Conservation (phyloP, 1,140 invertebrate genomes). For the Lepeophtheirus salmonis region DNA sequence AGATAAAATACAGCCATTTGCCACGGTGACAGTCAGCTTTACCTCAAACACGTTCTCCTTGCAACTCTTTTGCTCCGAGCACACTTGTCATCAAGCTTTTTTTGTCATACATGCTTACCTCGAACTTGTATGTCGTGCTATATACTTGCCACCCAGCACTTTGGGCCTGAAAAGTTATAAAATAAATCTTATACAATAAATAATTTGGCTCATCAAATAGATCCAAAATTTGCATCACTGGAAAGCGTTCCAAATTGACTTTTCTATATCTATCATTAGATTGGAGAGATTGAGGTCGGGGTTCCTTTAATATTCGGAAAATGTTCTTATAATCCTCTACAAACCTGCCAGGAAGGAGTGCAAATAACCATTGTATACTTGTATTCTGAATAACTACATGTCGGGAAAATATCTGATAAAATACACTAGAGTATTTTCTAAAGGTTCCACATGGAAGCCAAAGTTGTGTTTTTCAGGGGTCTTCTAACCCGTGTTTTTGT, state of each 20-base stretch:
- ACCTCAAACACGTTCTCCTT: too few species aligned
- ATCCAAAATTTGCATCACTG: not conserved
- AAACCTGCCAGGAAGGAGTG: not conserved
- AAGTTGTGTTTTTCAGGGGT: not conserved
- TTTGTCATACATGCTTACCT: too few species aligned
- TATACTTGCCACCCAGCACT: too few species aligned
- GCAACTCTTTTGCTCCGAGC: too few species aligned
- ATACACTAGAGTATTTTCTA: not conserved
- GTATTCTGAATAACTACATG: not conserved
- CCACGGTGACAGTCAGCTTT: too few species aligned
- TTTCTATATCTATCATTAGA: not conserved
- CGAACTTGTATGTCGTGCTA: too few species aligned
- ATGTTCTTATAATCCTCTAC: not conserved
- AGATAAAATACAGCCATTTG: too few species aligned
- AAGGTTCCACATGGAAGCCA: too few species aligned
- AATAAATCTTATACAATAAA: too few species aligned
- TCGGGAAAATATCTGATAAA: not conserved
- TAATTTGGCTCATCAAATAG: not conserved
- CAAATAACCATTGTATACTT: not conserved
- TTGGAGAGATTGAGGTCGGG: not conserved
- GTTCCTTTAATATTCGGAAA: not conserved
- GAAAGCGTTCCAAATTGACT: not conserved
- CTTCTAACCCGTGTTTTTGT: not conserved
- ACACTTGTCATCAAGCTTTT: too few species aligned
- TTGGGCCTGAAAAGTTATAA: too few species aligned